These are phyloP conservation scores for Frankliniella intonsa DNA, from an alignment of 2,888 invertebrate genomes.

Conservation along the genomic window DNA sequence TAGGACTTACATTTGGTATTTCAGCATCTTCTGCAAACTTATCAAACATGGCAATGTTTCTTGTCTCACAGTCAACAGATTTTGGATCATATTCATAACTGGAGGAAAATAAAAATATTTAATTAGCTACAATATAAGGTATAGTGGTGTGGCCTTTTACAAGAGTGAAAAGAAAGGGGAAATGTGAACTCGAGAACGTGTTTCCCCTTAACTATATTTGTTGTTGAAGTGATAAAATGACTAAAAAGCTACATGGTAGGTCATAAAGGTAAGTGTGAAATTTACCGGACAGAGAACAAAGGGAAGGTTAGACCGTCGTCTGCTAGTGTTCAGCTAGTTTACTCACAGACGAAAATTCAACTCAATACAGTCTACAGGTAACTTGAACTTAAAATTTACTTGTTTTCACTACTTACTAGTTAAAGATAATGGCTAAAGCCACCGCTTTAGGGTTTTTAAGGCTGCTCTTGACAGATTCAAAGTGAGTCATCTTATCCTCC, in stretches of 20 bases:
- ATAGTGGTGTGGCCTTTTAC: too few species aligned
- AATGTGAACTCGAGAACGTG: too few species aligned
- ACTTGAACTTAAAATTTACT: too few species aligned
- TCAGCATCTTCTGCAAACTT: constrained; percentile 52
- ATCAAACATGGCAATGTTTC: constrained; percentile 52
- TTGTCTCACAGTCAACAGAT: constrained; percentile 52
- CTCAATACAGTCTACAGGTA: too few species aligned
- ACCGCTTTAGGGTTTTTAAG: constrained; percentile 50
- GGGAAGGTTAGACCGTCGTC: constrained; percentile 17
- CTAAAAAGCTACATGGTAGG: too few species aligned
- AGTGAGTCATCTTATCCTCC: constrained; percentile 49
- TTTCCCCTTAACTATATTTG: too few species aligned
- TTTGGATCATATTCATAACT: constrained; percentile 57
- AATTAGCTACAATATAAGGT: too few species aligned
- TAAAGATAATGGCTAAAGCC: constrained; percentile 53
- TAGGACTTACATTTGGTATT: constrained; percentile 46
- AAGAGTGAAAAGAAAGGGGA: too few species aligned
- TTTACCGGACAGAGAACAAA: constrained; percentile 24
- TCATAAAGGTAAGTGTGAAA: background rate
- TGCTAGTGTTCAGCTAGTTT: background rate
- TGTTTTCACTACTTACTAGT: constrained; percentile 49
- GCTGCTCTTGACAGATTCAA: constrained; percentile 46
- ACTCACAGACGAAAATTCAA: too few species aligned
- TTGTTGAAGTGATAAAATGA: too few species aligned
- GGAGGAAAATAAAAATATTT: constrained; percentile 35